Percentiles rank a stretch among this genome's conserved stretches.
Evolutionary conservation across 2,888 invertebrate species (phyloP).

Genomic region (Isoperla grammatica): DNA sequence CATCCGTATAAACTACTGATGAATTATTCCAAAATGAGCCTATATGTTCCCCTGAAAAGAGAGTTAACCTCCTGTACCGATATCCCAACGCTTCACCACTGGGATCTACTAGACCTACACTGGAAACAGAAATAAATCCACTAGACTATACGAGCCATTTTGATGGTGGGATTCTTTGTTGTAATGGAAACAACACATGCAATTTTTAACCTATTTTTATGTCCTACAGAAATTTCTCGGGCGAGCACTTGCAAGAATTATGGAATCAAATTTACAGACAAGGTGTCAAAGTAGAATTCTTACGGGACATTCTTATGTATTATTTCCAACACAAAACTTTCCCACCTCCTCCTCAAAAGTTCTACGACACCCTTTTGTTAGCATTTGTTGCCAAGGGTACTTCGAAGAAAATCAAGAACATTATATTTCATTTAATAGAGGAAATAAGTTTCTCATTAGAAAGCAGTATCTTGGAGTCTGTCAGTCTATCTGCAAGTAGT

Average conservation of each 20-base stretch:
- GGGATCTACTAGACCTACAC: no score
- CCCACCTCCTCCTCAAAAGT: slow-evolving; percentile 19
- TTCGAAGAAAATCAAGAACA: slow-evolving; percentile 26
- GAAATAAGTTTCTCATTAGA: slow-evolving; percentile 24
- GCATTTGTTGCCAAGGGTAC: slow-evolving; percentile 23
- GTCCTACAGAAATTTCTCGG: slow-evolving; percentile 23
- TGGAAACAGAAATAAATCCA: no score
- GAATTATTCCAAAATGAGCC: no score
- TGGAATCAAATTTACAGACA: slow-evolving; percentile 25
- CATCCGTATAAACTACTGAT: no score
- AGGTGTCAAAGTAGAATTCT: slow-evolving; percentile 23
- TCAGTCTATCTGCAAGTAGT: slow-evolving; percentile 20
- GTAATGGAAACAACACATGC: no score
- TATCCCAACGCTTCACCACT: no score
- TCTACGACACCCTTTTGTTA: slow-evolving; percentile 22
- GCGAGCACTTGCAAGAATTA: slow-evolving; percentile 22
- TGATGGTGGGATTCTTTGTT: no score
- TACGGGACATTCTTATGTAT: slow-evolving; percentile 28
- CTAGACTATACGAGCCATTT: no score
- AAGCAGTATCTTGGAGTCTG: slow-evolving; percentile 25
- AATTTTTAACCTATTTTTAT: no score
- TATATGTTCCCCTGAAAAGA: no score
- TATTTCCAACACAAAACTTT: slow-evolving; percentile 25
- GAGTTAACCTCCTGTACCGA: no score
- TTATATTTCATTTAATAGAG: slow-evolving; percentile 29